Base-by-base conservation (phyloP, 1,140 invertebrate genomes). In the Leptinotarsa defecta region DNA sequence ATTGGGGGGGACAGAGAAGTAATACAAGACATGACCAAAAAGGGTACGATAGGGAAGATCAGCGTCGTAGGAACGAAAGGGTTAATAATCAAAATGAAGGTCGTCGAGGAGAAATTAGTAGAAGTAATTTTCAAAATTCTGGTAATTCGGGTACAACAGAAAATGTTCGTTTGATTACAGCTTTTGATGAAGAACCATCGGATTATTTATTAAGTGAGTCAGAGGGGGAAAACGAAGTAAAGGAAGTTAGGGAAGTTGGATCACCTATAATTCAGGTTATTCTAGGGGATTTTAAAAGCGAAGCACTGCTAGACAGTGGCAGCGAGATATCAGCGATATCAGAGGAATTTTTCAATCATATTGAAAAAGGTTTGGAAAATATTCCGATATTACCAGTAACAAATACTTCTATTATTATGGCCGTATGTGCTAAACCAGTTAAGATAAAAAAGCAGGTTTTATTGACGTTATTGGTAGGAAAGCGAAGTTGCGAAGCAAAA, bases 281-380 rank as follows among this genome's bases (percentile, higher is more conserved):
- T 20, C n/a, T 63, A 19, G 62, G 62, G 19, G n/a, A 63, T 20
- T 22, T n/a, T 20, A 63, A 63, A 19, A 63, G 19, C 4, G 24
- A 63, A 20, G 24, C 24, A 20, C 24, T 63, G 62, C 19, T 63
- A 63, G 62, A 63, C 17, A 63, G 62, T 22, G 62, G 62, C 24
- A 63, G 62, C 17, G 62, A 63, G 24, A 63, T 63, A 63, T 63
- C 62, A 22, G 62, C 62, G 62, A 63, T 61, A 61, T 61, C 57
- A 20, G 57, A 62, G 19, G 17, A 17, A n/a, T 62, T 62, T 20
- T 62, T n/a, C 1, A 20, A 62, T 63, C 19, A 20, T 20, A 63
- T 20, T 63, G 13, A 63, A 63, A 63, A 63, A 11, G 62, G 8
- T 63, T 63, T 63, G 19, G 19, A 63, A 63, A 63, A 63, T 63